Evolutionary conservation across 2,797 vertebrate species (phyloP), one percentile per base, ranked within the genome.

Genomic region (Ataeniobius toweri): DNA sequence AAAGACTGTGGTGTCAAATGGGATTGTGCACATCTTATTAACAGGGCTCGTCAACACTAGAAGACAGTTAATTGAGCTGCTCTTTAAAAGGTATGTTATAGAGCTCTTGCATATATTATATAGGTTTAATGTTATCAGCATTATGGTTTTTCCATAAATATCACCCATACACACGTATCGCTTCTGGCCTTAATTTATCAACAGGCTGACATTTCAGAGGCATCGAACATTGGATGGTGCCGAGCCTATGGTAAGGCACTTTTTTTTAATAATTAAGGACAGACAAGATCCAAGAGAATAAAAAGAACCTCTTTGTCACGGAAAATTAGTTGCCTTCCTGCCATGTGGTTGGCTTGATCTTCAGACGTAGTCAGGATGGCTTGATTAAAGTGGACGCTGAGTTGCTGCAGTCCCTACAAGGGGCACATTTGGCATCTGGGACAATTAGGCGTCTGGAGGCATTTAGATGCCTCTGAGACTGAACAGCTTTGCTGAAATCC

Each of bases 181-280:
- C 76, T 84, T 75, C 83, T 93, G 95, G 95, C 94, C 92, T 93
- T 92, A 91, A 93, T 96, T 96, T 97, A 96, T 97, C 97, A 97
- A 95, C 96, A 94, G 89, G 91, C 90, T 87, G 91, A 93, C 94
- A 97, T 97, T 96, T 96, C 95, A 95, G 91, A 96, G 92, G 92
- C 95, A 95, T 97, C 96, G 96, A 94, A 95, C 94, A 88, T 81
- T 92, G 87, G 86, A 88, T 86, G 84, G 86, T 94, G 91, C 87
- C 85, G 92, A 90, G 92, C 94, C 89, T 86, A 75, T 92, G 89
- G 88, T 92, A 85, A 89, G 93, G 93, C 94, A 93, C 91, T 91
- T 95, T 93, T 96, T 96, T 96, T 96, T 96, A 96, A 97, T 97
- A 96, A 97, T 97, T 97, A 97, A 97, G 95, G 94, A 94, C 94